phyloP scores from a whole-genome alignment of 2,113 vertebrate genomes.

The Antechinus stuartii region DNA sequence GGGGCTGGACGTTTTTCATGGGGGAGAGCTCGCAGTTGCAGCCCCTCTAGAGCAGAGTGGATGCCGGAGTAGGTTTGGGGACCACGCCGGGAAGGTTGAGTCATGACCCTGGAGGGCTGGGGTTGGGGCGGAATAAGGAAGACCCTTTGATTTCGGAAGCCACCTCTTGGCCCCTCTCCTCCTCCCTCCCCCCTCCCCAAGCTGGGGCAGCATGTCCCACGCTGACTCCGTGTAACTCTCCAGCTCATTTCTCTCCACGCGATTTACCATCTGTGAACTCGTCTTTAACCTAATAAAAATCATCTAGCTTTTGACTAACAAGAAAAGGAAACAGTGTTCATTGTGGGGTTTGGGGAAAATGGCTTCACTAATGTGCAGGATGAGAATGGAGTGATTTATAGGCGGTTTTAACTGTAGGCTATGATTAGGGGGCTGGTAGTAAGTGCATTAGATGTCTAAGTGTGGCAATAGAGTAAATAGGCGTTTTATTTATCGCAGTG shows the following conservation, averaged over 20 bases:
- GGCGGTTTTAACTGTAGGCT: slow-evolving; percentile 93
- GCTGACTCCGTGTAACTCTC: slow-evolving; percentile 77
- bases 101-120: accelerated
- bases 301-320: slow-evolving; percentile 94
- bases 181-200: background rate
- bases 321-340: slow-evolving; percentile 95
- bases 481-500: slow-evolving; percentile 99
- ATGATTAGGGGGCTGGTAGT: slow-evolving; percentile 96
- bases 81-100: slow-evolving; percentile 43
- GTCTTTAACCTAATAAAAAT: slow-evolving; percentile 93
- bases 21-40: background rate
- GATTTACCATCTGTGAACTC: slow-evolving; percentile 94
- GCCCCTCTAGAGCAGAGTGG: accelerated
- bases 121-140: background rate
- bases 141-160: background rate
- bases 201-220: slow-evolving; percentile 56
- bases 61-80: background rate
- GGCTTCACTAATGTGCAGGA: slow-evolving; percentile 95
- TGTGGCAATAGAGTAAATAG: slow-evolving; percentile 98
- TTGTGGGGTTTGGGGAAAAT: slow-evolving; percentile 96
- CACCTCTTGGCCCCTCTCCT: slow-evolving; percentile 28
- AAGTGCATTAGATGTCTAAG: slow-evolving; percentile 95
- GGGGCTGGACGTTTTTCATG: background rate
- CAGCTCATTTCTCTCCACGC: slow-evolving; percentile 91
- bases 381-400: slow-evolving; percentile 96